These are phyloP conservation scores for Philhelius pedissequus DNA, from an alignment of 2,888 invertebrate species.

Conservation along the genomic window DNA sequence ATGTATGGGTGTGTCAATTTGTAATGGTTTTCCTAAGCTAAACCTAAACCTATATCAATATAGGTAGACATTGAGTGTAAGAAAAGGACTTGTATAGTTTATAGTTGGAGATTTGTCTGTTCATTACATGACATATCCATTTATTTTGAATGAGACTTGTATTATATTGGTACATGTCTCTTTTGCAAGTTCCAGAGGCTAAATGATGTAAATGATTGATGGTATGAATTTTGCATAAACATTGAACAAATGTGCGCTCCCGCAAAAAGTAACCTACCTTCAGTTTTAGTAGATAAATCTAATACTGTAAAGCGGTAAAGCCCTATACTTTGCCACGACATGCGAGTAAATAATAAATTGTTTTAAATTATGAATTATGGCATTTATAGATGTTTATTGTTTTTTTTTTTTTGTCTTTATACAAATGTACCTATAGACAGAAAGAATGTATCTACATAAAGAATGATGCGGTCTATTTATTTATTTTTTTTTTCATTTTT, in stretches of 20 bases:
- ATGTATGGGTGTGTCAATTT: not conserved
- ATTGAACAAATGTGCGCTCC: constrained; percentile 1
- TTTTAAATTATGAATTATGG: constrained; percentile 15
- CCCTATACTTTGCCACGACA: not conserved
- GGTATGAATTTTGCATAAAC: constrained; percentile 27
- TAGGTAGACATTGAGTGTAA: constrained; percentile 33
- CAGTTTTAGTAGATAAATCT: constrained; percentile 18
- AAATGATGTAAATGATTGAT: constrained; percentile 32
- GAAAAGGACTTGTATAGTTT: constrained; percentile 30
- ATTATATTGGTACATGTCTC: not conserved
- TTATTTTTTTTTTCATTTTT: not conserved
- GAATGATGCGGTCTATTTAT: not conserved
- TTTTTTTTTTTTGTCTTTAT: not conserved
- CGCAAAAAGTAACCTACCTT: constrained; percentile 4
- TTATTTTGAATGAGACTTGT: constrained; percentile 14
- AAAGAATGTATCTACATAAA: not conserved
- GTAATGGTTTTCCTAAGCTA: not conserved
- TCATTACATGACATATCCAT: constrained; percentile 57
- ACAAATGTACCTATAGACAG: not conserved
- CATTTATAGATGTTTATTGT: not conserved
- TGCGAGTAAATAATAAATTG: constrained; percentile 1
- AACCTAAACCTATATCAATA: not conserved
- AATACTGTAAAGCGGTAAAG: not conserved
- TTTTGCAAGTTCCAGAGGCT: not conserved
- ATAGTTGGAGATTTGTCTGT: constrained; percentile 57